phyloP scores from a whole-genome alignment of 2,888 invertebrate species.

The Eustalomyia histrio region DNA sequence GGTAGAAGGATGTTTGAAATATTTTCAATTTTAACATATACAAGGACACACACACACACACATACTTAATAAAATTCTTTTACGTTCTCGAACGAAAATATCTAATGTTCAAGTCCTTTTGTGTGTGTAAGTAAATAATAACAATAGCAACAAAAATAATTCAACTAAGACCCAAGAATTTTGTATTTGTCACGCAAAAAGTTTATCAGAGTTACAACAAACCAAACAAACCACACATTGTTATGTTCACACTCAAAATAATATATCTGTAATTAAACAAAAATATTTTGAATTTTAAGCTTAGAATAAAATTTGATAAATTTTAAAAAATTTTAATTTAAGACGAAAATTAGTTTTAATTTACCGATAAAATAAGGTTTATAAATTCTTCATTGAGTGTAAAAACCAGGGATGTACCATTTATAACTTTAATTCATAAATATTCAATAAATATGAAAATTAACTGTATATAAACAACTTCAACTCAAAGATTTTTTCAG shows the following conservation, averaged over 20 bases:
- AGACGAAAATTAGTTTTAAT: too few relatives aligned
- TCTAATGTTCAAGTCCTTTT: constrained; percentile 9
- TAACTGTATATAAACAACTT: too few relatives aligned
- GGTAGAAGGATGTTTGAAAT: constrained; percentile 13
- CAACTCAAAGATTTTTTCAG: too few relatives aligned
- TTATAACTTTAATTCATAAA: too few relatives aligned
- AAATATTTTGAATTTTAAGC: too few relatives aligned
- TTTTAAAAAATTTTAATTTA: too few relatives aligned
- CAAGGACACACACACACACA: constrained; percentile 19
- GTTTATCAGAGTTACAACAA: not conserved
- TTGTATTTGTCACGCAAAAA: constrained; percentile 29
- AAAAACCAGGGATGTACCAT: too few relatives aligned
- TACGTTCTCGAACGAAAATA: constrained; percentile 12
- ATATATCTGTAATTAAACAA: too few relatives aligned
- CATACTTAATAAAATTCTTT: constrained; percentile 19
- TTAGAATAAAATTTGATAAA: too few relatives aligned
- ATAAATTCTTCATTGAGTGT: too few relatives aligned
- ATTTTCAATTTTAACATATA: constrained; percentile 36
- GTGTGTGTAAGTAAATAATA: not conserved
- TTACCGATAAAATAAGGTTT: too few relatives aligned
- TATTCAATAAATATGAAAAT: too few relatives aligned
- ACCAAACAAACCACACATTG: not conserved
- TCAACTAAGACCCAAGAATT: constrained; percentile 16
- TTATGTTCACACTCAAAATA: not conserved
- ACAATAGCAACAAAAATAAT: not conserved